Base-by-base conservation (phyloP, 2,888 invertebrate species). In the Arctia plantaginis region DNA sequence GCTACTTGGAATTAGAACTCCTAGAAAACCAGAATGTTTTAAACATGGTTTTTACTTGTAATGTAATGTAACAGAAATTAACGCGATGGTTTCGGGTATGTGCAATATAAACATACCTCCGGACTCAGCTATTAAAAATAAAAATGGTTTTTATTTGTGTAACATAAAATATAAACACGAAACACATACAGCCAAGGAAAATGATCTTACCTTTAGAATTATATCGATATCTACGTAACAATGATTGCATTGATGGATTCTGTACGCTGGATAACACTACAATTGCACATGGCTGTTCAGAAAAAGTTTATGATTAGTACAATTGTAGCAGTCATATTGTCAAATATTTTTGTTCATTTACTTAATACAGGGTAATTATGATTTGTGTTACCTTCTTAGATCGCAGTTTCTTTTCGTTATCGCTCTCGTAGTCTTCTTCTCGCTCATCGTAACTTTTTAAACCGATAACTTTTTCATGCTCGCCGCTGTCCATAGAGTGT, bases 151-250 rank as follows among this genome's bases (percentile, higher is more conserved):
- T 51, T 1, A 51, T 51, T 23, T 23, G 51, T 8, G 20, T 47
- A 18, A 51, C 4, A 23, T 23, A 8, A n/a, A n/a, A 55, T n/a
- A n/a, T 12, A 55, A n/a, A 55, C 3, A 55, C 12, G 2, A 55
- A 10, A 10, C 23, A 41, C 41, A 41, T 41, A 6, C 1, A 41
- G 51, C 12, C 2, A n/a, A 55, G 3, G 2, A 41, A 35, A 62
- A 20, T 41, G 10, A 44, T 15, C 88, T 87, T 71, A 91, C 95
- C 95, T 66, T 93, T 92, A 76, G 92, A 88, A 78, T 95, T 91
- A 78, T 95, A 95, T 91, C 93, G 90, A 76, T 95, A 95, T 85
- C 91, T 95, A 78, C 95, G 91, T 77, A 95, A 80, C 41, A 95
- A 84, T 20, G 95, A 92, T 82, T 94, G 94, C 89, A 92, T 90